Evolutionary conservation across 2,888 invertebrate species (phyloP).

Genomic region (Unio delphinus): DNA sequence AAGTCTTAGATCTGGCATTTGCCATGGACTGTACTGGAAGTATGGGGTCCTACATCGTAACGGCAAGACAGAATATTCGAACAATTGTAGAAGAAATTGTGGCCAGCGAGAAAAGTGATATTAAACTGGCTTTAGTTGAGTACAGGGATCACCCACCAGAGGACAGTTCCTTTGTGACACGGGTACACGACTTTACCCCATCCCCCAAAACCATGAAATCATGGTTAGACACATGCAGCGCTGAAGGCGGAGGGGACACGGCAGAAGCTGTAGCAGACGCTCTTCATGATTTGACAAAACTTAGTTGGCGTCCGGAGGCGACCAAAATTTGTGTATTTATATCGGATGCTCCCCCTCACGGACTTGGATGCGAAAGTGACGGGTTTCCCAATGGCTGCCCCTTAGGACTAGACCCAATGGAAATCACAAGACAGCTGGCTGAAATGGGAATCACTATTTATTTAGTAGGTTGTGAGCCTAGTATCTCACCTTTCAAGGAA

Average conservation of each 20-base stretch:
- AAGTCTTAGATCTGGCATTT: slow-evolving; percentile 20
- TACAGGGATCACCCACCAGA: slow-evolving; percentile 62
- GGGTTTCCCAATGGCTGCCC: slow-evolving; percentile 57
- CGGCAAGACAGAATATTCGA: slow-evolving; percentile 49
- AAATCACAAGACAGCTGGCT: slow-evolving; percentile 41
- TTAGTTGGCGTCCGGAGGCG: slow-evolving; percentile 52
- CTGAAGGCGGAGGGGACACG: slow-evolving; percentile 54
- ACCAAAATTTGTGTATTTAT: slow-evolving; percentile 57
- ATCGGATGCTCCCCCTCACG: slow-evolving; percentile 62
- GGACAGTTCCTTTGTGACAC: slow-evolving; percentile 47
- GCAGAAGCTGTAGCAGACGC: slow-evolving; percentile 62
- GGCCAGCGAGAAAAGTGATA: slow-evolving; percentile 45
- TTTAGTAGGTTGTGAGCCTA: slow-evolving; percentile 55
- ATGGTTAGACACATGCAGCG: slow-evolving; percentile 46
- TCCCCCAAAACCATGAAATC: slow-evolving; percentile 50
- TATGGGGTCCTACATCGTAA: slow-evolving; percentile 54
- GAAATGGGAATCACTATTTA: slow-evolving; percentile 55
- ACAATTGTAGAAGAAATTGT: slow-evolving; percentile 55
- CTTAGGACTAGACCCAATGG: slow-evolving; percentile 50
- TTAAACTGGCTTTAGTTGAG: slow-evolving; percentile 56
- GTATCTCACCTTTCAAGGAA: slow-evolving; percentile 44
- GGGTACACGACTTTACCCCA: slow-evolving; percentile 54
- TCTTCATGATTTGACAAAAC: slow-evolving; percentile 46
- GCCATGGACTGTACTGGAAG: slow-evolving; percentile 47
- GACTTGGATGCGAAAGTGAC: slow-evolving; percentile 37